Conservation (phyloP, 2,797 vertebrate species). For the Catamblyrhynchus diadema region DNA sequence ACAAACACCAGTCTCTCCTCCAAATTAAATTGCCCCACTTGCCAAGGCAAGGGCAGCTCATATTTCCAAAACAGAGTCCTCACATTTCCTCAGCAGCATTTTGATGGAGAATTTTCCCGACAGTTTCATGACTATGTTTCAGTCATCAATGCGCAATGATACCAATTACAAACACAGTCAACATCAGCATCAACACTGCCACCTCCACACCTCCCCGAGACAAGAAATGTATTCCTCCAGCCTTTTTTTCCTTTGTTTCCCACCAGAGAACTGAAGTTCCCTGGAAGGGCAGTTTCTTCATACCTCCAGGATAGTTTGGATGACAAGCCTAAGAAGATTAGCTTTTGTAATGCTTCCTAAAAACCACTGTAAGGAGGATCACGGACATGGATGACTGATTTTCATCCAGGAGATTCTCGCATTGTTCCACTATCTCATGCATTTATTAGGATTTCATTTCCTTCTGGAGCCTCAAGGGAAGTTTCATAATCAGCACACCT, state of each 20-base stretch:
- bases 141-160: not conserved
- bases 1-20: not conserved
- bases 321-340: constrained; percentile 1
- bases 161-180: not conserved
- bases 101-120: not conserved
- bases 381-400: constrained; percentile 2
- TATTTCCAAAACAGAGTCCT: not conserved
- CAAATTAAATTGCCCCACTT: not conserved
- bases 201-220: not conserved
- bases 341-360: not conserved
- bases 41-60: not conserved
- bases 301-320: not conserved
- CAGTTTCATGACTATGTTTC: not conserved
- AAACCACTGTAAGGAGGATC: not conserved
- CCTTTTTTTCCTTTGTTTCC: not conserved
- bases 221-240: not conserved
- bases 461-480: constrained; percentile 47
- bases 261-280: not conserved
- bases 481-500: constrained; percentile 59
- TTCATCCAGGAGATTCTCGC: constrained; percentile 39
- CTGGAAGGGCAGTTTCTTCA: not conserved
- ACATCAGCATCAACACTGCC: not conserved
- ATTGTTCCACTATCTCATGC: constrained; percentile 13
- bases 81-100: not conserved
- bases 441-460: constrained; percentile 60